These are phyloP conservation scores for Macaria notata DNA, from an alignment of 2,888 invertebrate genomes.

Conservation along the genomic window DNA sequence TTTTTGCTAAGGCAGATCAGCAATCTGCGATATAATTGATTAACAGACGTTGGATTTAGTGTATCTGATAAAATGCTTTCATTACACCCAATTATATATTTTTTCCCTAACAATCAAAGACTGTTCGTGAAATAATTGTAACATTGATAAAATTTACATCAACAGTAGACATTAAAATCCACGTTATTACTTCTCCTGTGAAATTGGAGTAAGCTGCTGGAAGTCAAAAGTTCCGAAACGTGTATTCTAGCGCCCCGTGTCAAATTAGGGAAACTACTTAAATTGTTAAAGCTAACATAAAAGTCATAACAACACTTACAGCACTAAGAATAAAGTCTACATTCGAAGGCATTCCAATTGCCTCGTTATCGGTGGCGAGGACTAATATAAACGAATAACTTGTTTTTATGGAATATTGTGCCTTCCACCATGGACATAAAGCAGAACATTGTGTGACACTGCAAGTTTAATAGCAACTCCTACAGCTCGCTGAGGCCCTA, in stretches of 20 bases:
- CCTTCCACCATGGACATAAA: slow-evolving; percentile 23
- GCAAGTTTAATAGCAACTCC: slow-evolving; percentile 58
- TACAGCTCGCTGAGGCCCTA: slow-evolving; percentile 76
- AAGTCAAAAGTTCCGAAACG: slow-evolving; percentile 54
- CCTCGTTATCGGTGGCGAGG: slow-evolving; percentile 67
- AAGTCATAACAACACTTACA: slow-evolving; percentile 13
- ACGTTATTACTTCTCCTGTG: slow-evolving; percentile 25
- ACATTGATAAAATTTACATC: no score
- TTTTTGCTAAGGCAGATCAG: no score
- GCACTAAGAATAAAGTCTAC: slow-evolving; percentile 40
- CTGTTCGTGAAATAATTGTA: no score
- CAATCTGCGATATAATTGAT: no score
- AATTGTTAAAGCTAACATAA: slow-evolving; percentile 44
- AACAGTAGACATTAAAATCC: neutral
- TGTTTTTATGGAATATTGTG: slow-evolving; percentile 33
- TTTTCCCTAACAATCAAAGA: no score
- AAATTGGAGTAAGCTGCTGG: slow-evolving; percentile 32
- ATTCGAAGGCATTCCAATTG: slow-evolving; percentile 39
- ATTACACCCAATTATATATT: no score
- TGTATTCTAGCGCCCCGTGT: slow-evolving; percentile 61
- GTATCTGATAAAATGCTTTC: no score
- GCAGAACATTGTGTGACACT: slow-evolving; percentile 12
- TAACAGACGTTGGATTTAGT: no score
- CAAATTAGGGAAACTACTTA: slow-evolving; percentile 71
- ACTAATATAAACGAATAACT: slow-evolving; percentile 51